Evolutionary conservation across 1,140 invertebrate genomes (phyloP).

Genomic region (Meloidogyne hapla): DNA sequence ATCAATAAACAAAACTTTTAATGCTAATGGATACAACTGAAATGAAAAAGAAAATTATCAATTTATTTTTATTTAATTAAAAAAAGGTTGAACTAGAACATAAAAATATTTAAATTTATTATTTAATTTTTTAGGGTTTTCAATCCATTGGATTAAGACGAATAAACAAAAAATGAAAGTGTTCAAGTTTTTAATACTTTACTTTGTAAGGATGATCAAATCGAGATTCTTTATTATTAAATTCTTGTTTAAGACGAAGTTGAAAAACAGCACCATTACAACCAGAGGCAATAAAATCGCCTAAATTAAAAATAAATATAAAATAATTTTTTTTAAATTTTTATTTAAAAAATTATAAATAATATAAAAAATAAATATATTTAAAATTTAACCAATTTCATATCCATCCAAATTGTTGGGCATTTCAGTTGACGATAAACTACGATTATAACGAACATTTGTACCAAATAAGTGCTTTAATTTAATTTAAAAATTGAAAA

Average conservation of each 20-base stretch:
- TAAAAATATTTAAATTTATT: too few species aligned
- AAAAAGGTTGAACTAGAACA: too few species aligned
- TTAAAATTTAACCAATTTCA: slow-evolving; percentile 26
- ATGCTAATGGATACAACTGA: slow-evolving; percentile 42
- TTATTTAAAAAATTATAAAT: too few species aligned
- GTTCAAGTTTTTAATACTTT: too few species aligned
- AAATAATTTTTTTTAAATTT: too few species aligned
- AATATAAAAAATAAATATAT: too few species aligned
- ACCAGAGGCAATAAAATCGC: slow-evolving; percentile 29
- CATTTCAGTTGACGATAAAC: slow-evolving; percentile 10
- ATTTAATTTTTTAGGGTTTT: too few species aligned
- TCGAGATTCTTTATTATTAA: background rate
- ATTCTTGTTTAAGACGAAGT: background rate
- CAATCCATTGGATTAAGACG: too few species aligned
- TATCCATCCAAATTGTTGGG: slow-evolving; percentile 33
- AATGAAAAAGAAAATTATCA: too few species aligned
- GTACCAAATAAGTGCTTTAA: slow-evolving; percentile 34
- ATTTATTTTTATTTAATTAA: too few species aligned
- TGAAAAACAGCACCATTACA: slow-evolving; percentile 32
- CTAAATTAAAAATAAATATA: slow-evolving; percentile 4
- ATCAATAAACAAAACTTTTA: slow-evolving; percentile 55
- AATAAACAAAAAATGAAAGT: too few species aligned
- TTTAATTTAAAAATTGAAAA: background rate
- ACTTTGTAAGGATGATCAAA: background rate
- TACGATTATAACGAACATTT: slow-evolving; percentile 35